Percentiles rank a stretch among this genome's conserved stretches.
phyloP scores from a whole-genome alignment of 1,140 invertebrate species.

The Metaphire vulgaris region DNA sequence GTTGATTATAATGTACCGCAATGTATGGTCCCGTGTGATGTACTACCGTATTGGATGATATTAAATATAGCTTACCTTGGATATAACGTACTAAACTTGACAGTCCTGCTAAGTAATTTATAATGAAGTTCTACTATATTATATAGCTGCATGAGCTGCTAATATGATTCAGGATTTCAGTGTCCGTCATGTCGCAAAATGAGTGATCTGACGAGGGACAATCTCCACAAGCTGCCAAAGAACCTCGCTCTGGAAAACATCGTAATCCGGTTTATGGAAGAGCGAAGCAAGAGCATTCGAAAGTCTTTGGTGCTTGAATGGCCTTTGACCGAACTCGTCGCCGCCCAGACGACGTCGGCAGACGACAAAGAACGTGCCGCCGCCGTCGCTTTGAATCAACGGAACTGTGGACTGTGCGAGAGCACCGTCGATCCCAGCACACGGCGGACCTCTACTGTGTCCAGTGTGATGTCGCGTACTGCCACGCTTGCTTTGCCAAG shows the following conservation, averaged over 20 bases:
- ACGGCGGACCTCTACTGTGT: constrained; percentile 82
- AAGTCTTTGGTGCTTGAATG: constrained; percentile 2
- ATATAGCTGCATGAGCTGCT: no score
- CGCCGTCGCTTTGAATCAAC: neutral
- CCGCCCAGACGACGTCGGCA: neutral
- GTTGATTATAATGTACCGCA: no score
- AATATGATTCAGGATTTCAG: constrained; percentile 25
- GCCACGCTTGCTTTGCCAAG: constrained; percentile 74
- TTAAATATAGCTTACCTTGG: no score
- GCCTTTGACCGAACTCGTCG: neutral
- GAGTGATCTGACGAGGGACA: constrained; percentile 30
- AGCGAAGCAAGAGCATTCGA: constrained; percentile 38
- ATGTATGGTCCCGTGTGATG: no score
- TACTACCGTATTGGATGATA: no score
- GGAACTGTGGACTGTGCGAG: constrained; percentile 81
- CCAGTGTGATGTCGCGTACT: constrained; percentile 89
- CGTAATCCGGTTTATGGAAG: constrained; percentile 70
- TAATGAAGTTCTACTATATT: no score
- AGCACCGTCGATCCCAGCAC: constrained; percentile 62
- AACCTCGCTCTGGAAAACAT: constrained; percentile 88
- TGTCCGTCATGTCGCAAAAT: constrained; percentile 43
- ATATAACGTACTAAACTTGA: no score
- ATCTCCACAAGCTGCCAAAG: constrained; percentile 60
- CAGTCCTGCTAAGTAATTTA: no score
- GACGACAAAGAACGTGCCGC: neutral